Evolutionary conservation across 2,888 invertebrate species (phyloP), one percentile per base, ranked within the genome.

Genomic region (Nomada goodeniana): DNA sequence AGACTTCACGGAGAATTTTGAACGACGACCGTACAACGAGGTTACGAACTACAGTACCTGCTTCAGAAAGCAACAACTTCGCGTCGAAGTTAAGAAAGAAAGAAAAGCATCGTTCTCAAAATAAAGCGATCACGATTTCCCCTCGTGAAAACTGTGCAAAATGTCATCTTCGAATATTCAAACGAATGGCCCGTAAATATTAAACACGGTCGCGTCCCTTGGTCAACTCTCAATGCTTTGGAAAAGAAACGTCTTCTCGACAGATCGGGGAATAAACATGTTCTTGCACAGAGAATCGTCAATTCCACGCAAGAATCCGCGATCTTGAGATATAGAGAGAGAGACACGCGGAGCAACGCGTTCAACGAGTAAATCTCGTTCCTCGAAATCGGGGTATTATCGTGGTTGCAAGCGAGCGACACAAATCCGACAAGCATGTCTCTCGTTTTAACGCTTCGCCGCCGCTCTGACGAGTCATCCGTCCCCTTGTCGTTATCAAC

Each of bases 401-500:
- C 60, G 47, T 10, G 55, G 79, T 68, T 50, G 78, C 52, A 65
- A 63, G 72, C 79, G 80, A 78, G 80, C 68, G 79, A 80, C 71
- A 75, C 71, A 75, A 82, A 82, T 80, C 61, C 70, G 52, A 75
- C 63, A 70, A 83, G 69, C 72, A 71, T 53, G 68, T 72, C 77
- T 73, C 77, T 70, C 83, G 75, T 77, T 85, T 85, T 83, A 85
- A 77, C 85, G 72, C 57, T 72, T 63, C 80, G 60, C 74, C 81
- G 73, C 70, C 68, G 69, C 47, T 42, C 61, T 65, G 83, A 53
- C 74, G 80, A 61, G 72, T 61, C 77, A 47, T 42, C 75, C 72
- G 60, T 29, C 29, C n/a, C 55, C 73, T 36, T 47, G 20, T 36
- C 23, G 55, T 36, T 47, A 20, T 26, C 26, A 55, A 36, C 26